A percentile compares a stretch with the other conserved stretches of the same genome.
Evolutionary conservation across 2,888 invertebrate species (phyloP).

Genomic region (Meliscaeva auricollis): DNA sequence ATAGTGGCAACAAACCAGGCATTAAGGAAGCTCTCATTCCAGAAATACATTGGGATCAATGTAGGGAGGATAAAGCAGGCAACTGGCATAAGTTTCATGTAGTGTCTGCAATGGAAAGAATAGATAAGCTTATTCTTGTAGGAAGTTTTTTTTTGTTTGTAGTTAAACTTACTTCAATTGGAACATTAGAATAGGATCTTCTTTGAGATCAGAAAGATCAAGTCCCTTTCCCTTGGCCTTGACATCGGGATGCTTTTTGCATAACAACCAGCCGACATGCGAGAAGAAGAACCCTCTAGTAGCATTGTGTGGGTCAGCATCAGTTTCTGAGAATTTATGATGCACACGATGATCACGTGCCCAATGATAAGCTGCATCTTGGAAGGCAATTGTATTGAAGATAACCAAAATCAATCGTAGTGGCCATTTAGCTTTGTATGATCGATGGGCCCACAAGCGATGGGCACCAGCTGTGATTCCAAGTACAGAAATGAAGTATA

Average conservation of each 20-base stretch:
- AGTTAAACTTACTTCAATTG: conserved; percentile 90
- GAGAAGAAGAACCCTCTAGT: conserved; percentile 97
- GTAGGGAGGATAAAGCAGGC: conserved; percentile 92
- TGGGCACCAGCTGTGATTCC: conserved; percentile 98
- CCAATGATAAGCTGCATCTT: conserved; percentile 90
- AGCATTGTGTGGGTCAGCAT: conserved; percentile 96
- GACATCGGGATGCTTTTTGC: conserved; percentile 94
- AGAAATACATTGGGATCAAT: conserved; percentile 89
- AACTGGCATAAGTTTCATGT: conserved; percentile 90
- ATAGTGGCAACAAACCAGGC: conserved; percentile 89
- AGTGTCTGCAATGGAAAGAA: conserved; percentile 86
- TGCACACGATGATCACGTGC: conserved; percentile 91
- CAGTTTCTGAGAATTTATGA: conserved; percentile 95
- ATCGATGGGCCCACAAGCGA: conserved; percentile 95
- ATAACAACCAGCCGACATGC: conserved; percentile 95
- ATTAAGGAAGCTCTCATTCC: conserved; percentile 90
- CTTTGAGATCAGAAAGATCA: conserved; percentile 91
- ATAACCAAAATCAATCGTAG: conserved; percentile 90
- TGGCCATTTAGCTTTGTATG: conserved; percentile 96
- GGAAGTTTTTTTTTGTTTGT: too few relatives aligned
- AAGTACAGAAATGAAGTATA: conserved; percentile 87
- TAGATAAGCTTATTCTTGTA: not conserved
- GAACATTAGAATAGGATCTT: conserved; percentile 91
- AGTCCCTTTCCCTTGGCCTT: conserved; percentile 91
- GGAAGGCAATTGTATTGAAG: conserved; percentile 94